Base-by-base conservation (phyloP, 2,113 vertebrate species). In the Apodemus sylvaticus region DNA sequence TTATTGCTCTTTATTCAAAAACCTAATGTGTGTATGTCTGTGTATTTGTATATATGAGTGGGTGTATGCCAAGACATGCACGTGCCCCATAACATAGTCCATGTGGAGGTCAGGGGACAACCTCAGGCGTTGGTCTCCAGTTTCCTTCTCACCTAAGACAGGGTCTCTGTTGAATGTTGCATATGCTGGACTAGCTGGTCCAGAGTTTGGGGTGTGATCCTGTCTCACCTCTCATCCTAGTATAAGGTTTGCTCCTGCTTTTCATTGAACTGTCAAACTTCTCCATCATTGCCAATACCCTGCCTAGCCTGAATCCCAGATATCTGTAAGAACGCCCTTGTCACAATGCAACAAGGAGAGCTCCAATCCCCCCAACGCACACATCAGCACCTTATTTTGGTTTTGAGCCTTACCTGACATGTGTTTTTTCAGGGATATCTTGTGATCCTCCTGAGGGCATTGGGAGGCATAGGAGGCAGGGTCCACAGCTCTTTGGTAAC, bases 401-500 rank as follows among this genome's bases (percentile, higher is more conserved):
- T 34, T 86, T 71, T 22, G 17, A 17, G 16, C 1, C 70, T 93
- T n/a, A 78, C 55, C 55, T 17, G 19, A 9, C 1, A 16, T 34
- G 10, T 31, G 5, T 1, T 45, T 81, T 81, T 45, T n/a, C 93
- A 34, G 9, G 36, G 29, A 1, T 76, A 53, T 60, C 62, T 1
- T 4, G 3, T 31, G 19, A 60, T 66, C 34, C 45, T 70, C 68
- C 7, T 0, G n/a, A 53, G 4, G 8, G 19, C n/a, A 39, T 0
- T 2, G 7, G 45, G 74, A 90, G 42, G 36, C 0, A 5, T 14
- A 73, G 39, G 34, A 29, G 78, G 51, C 51, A 45, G 86, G 58
- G 34, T 45, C 83, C 83, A 22, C 29, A 17, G 45, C 29, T 0
- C 14, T 79, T 86, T 48, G 14, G 60, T 73, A 62, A 85, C 60